Percentiles rank a stretch among this genome's conserved stretches.
These are phyloP conservation scores for Cyphomyrmex costatus DNA, from an alignment of 1,140 invertebrate species.

Conservation along the genomic window DNA sequence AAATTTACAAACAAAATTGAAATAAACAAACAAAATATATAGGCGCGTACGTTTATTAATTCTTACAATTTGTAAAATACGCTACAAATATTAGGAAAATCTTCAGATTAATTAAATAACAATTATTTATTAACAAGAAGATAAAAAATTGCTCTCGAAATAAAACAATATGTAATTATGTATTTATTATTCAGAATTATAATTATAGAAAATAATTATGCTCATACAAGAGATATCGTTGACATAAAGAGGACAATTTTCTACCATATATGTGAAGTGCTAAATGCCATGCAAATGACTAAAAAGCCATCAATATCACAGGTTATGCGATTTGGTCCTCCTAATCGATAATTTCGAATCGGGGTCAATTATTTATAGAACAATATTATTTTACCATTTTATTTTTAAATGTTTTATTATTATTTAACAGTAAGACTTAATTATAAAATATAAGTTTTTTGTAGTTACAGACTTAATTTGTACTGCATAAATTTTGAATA, in stretches of 20 bases:
- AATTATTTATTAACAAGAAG: neutral
- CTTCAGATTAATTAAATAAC: neutral
- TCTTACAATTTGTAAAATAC: neutral
- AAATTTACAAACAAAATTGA: too few relatives aligned
- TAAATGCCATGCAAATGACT: neutral
- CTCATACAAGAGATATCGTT: neutral
- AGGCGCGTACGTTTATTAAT: neutral
- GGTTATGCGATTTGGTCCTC: neutral
- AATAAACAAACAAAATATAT: neutral
- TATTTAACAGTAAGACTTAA: constrained; percentile 1
- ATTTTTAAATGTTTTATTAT: constrained; percentile 4
- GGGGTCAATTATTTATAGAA: neutral
- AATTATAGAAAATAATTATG: neutral
- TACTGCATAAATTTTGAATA: neutral
- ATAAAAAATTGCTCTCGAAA: too few relatives aligned
- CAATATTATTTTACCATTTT: neutral
- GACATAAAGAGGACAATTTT: neutral
- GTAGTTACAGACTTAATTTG: neutral
- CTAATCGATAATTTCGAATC: neutral
- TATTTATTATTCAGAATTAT: neutral
- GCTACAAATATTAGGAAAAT: neutral
- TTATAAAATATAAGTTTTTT: neutral
- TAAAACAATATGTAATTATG: neutral
- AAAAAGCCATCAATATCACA: neutral
- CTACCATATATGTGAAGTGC: neutral